Evolutionary conservation across 2,113 vertebrate genomes (phyloP), one percentile per base, ranked within the genome.

Genomic region (Erythrocebus patas): DNA sequence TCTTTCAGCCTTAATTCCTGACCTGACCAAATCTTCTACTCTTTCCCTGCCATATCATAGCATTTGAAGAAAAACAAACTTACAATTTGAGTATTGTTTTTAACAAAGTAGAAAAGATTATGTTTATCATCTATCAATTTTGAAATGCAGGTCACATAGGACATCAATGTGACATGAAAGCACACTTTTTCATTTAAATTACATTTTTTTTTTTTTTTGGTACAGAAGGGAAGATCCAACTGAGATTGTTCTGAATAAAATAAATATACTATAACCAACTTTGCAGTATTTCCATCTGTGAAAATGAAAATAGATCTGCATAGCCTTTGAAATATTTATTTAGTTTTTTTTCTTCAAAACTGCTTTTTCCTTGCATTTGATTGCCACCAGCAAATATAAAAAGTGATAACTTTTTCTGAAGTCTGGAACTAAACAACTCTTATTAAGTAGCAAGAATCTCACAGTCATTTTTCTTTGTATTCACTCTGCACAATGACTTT

Each of bases 241-340:
- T 55, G 45, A 72, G 40, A 66, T 84, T 82, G 90, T 82, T 92
- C 70, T 48, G 43, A 68, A 50, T 88, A 48, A 96, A 95, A 96
- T 89, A 93, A 95, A 85, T 78, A 93, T 40, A 57, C 38, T 81
- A 43, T 85, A 96, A 81, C 25, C 80, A 96, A 91, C 12, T 91
- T 78, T 57, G 59, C 40, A 70, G 43, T 48, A 93, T 83, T 94
- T 97, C 38, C 32, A 93, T 83, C 80, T 86, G 59, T 84, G 55
- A 59, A 92, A 96, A 90, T 81, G 57, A 91, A 96, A 95, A 89
- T 27, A 72, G 59, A 94, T 70, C 35, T 91, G 8, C 59, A 91
- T 75, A 61, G 43, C 32, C 18, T 89, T n/a, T 95, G 45, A 96
- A 95, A 94, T 89, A 81, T 40, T 75, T 96, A 86, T 86, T 94